These are phyloP conservation scores for Nothura maculosa DNA, from an alignment of 2,797 vertebrate genomes.

Conservation along the genomic window DNA sequence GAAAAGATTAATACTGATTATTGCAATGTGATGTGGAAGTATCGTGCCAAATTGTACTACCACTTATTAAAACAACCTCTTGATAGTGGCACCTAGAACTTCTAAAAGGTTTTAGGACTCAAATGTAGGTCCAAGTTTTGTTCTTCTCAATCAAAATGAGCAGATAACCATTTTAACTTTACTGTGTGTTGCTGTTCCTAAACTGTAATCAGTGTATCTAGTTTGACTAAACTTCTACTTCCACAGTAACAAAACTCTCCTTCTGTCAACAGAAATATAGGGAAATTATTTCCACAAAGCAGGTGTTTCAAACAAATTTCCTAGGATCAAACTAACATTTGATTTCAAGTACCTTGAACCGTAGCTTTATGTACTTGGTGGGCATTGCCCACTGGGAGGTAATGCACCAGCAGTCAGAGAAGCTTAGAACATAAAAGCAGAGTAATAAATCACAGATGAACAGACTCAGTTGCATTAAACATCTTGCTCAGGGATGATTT, in stretches of 20 bases:
- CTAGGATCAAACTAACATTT: constrained; percentile 28
- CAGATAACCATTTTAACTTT: background rate
- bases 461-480: background rate
- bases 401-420: constrained; percentile 20
- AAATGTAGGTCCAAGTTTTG: background rate
- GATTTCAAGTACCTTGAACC: background rate
- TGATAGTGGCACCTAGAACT: background rate
- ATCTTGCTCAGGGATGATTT: background rate
- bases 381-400: background rate
- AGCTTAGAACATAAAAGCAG: background rate
- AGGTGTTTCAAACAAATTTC: constrained; percentile 34
- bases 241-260: background rate
- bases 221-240: background rate
- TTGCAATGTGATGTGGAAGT: fast-evolving
- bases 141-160: background rate
- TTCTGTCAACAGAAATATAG: background rate
- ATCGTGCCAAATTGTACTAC: background rate
- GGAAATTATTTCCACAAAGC: background rate
- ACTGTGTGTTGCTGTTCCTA: background rate
- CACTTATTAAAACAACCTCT: background rate
- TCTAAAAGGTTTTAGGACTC: background rate
- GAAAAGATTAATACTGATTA: background rate
- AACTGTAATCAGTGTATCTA: background rate
- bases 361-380: background rate
- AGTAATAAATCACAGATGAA: constrained; percentile 23